Conservation (phyloP, 2,888 invertebrate species). For the Sminthurinus aureus region DNA sequence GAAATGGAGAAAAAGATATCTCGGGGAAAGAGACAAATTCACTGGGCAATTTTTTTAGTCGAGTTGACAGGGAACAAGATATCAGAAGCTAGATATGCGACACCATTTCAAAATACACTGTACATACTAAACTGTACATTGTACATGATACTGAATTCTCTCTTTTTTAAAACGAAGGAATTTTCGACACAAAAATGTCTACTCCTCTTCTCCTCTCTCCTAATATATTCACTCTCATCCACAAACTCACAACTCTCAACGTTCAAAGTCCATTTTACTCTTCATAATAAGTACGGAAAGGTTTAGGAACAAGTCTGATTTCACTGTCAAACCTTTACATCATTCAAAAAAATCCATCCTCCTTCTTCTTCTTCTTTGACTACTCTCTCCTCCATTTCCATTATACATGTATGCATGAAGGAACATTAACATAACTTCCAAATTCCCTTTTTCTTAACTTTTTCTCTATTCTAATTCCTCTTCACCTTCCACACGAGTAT, state of each 20-base stretch:
- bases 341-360: not conserved
- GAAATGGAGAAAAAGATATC: not conserved
- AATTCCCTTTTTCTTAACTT: not conserved
- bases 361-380: not conserved
- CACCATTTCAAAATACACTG: not conserved
- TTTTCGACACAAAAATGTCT: not conserved
- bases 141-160: not conserved
- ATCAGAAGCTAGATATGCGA: not conserved
- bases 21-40: not conserved
- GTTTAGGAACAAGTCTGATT: constrained; percentile 1
- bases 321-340: not conserved
- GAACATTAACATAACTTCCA: not conserved
- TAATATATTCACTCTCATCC: not conserved
- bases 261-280: constrained; percentile 3
- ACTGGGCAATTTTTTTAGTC: constrained; percentile 8
- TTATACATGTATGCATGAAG: not conserved
- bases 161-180: not conserved
- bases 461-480: no score
- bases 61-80: constrained; percentile 4
- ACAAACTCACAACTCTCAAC: not conserved
- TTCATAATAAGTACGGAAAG: constrained; percentile 3
- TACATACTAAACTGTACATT: not conserved
- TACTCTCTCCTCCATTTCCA: not conserved
- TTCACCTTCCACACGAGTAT: no score
- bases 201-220: not conserved